A percentile compares a stretch with the other conserved stretches of the same genome.
Evolutionary conservation across 2,113 vertebrate genomes (phyloP).

Genomic region (Lamprotornis superbus): DNA sequence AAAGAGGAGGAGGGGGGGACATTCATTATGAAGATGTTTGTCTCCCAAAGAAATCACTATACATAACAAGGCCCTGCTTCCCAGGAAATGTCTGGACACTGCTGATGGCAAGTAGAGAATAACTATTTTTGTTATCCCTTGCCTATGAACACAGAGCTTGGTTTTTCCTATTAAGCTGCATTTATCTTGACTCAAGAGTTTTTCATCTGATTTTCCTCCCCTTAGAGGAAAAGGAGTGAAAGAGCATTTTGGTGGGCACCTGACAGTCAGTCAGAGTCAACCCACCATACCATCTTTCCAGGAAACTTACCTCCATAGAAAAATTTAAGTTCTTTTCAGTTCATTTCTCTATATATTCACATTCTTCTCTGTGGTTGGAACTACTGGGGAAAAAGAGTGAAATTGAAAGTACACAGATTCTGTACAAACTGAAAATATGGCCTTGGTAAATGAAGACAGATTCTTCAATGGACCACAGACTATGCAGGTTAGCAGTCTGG

Average conservation of each 20-base stretch:
- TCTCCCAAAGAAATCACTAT: fast-evolving
- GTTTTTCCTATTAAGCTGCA: not conserved
- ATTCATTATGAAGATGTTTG: not conserved
- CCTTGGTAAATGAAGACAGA: not conserved
- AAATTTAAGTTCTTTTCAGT: not conserved
- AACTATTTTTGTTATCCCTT: not conserved
- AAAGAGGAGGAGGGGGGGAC: fast-evolving
- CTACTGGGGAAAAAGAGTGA: not conserved
- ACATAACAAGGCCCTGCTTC: not conserved
- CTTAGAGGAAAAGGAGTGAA: not conserved
- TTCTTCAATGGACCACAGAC: not conserved
- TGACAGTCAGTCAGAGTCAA: not conserved
- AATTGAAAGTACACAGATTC: not conserved
- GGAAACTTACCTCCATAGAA: not conserved
- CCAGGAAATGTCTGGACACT: not conserved
- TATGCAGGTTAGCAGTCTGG: not conserved
- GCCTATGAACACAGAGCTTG: not conserved
- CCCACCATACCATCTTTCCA: not conserved
- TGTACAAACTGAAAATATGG: not conserved
- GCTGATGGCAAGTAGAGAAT: not conserved
- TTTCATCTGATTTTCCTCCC: not conserved
- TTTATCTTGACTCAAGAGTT: not conserved
- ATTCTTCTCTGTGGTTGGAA: not conserved
- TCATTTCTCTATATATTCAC: not conserved
- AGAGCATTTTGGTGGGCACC: not conserved